Conservation (phyloP, 2,797 vertebrate species). For the Chaunax sp. region DNA sequence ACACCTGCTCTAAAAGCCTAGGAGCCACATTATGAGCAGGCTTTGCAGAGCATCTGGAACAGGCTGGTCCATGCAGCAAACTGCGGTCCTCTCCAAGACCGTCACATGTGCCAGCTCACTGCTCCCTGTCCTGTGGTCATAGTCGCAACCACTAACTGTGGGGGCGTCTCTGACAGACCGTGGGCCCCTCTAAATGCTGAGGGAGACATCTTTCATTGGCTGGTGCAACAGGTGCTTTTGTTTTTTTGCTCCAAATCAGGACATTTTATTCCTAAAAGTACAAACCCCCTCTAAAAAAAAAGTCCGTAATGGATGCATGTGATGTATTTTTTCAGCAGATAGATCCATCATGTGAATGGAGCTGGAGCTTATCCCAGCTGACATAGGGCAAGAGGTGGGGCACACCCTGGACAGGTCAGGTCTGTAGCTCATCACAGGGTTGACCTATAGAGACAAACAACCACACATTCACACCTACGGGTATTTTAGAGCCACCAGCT, state of each 20-base stretch:
- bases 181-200: slow-evolving; percentile 19
- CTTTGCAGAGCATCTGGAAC: slow-evolving; percentile 48
- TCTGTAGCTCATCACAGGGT: too few relatives aligned
- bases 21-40: slow-evolving; percentile 50
- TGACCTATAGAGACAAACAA: too few relatives aligned
- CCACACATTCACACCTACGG: too few relatives aligned
- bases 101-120: slow-evolving; percentile 44
- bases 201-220: slow-evolving; percentile 33
- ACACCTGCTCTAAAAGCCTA: slow-evolving; percentile 60
- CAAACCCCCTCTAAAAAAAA: background rate
- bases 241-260: slow-evolving; percentile 8
- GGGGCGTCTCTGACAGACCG: slow-evolving; percentile 33
- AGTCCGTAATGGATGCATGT: too few relatives aligned
- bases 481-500: too few relatives aligned
- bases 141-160: slow-evolving; percentile 53
- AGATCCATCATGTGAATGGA: too few relatives aligned
- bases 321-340: too few relatives aligned
- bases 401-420: too few relatives aligned
- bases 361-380: too few relatives aligned
- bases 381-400: too few relatives aligned
- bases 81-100: slow-evolving; percentile 41
- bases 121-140: too few relatives aligned
- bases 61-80: slow-evolving; percentile 32
- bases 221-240: slow-evolving; percentile 5
- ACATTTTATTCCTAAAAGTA: slow-evolving; percentile 16